phyloP scores from a whole-genome alignment of 2,113 vertebrate species.

The Eleginops maclovinus region DNA sequence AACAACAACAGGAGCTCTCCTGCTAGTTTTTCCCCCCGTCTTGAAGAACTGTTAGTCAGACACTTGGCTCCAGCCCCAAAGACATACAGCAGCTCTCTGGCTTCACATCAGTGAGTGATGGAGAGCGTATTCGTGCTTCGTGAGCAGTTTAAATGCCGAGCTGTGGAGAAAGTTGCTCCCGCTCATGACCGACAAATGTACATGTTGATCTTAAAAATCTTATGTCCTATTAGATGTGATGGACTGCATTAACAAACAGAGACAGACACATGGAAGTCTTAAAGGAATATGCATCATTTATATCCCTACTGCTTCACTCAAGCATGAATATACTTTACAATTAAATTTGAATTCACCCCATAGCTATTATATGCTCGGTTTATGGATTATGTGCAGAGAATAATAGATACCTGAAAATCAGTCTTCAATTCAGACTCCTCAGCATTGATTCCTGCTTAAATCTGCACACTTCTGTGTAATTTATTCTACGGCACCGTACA shows the following conservation, averaged over 20 bases:
- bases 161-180: constrained; percentile 19
- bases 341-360: constrained; percentile 26
- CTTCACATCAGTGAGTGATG: constrained; percentile 55
- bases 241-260: constrained; percentile 36
- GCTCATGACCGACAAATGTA: constrained; percentile 37
- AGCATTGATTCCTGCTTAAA: constrained; percentile 31
- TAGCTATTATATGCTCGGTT: not conserved
- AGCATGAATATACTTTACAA: constrained; percentile 33
- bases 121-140: constrained; percentile 47
- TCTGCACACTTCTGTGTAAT: constrained; percentile 51
- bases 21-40: constrained; percentile 21
- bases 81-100: constrained; percentile 46
- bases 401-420: constrained; percentile 5
- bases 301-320: constrained; percentile 34
- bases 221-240: constrained; percentile 7
- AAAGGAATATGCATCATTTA: constrained; percentile 41
- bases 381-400: constrained; percentile 5
- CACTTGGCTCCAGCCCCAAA: constrained; percentile 61
- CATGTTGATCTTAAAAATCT: constrained; percentile 40
- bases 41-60: constrained; percentile 70
- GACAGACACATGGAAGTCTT: constrained; percentile 13
- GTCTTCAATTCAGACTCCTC: constrained; percentile 22
- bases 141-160: constrained; percentile 61
- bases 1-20: constrained; percentile 57
- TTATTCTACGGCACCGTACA: constrained; percentile 46